Percentiles rank a stretch among this genome's conserved stretches.
Evolutionary conservation across 2,113 vertebrate species (phyloP).

Genomic region (Caretta caretta): DNA sequence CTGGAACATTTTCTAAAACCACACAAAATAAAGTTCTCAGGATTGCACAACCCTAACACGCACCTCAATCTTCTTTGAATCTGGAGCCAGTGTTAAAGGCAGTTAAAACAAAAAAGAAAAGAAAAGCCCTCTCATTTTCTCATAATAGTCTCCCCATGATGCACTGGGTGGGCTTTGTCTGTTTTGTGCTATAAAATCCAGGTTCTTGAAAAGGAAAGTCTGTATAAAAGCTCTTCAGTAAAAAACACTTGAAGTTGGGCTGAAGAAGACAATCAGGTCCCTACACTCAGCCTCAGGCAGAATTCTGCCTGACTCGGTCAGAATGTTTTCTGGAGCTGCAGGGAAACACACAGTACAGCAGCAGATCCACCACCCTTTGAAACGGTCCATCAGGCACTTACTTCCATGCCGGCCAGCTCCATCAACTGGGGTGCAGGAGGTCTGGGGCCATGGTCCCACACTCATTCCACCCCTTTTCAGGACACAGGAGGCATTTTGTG

Average conservation of each 20-base stretch:
- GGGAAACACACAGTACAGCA: slow-evolving; percentile 10
- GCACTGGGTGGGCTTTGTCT: neutral
- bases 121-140: neutral
- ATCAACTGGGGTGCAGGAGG: neutral
- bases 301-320: slow-evolving; percentile 49
- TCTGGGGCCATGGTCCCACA: neutral
- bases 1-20: slow-evolving; percentile 38
- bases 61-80: slow-evolving; percentile 1
- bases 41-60: neutral
- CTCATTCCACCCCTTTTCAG: neutral
- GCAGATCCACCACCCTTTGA: slow-evolving; percentile 24
- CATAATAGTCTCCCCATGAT: neutral
- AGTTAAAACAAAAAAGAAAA: neutral
- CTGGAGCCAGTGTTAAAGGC: neutral
- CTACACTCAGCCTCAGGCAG: slow-evolving; percentile 7
- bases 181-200: slow-evolving; percentile 19
- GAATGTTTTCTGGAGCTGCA: slow-evolving; percentile 59
- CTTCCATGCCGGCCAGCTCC: neutral
- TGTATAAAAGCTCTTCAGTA: neutral
- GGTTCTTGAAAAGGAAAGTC: slow-evolving; percentile 34
- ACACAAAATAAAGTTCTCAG: slow-evolving; percentile 12
- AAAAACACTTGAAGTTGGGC: slow-evolving; percentile 41
- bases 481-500: neutral
- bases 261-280: slow-evolving; percentile 60
- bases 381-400: neutral